Percentiles rank a stretch among this genome's conserved stretches.
These are phyloP conservation scores for Labroides dimidiatus DNA, from an alignment of 2,797 vertebrate species.

Conservation along the genomic window DNA sequence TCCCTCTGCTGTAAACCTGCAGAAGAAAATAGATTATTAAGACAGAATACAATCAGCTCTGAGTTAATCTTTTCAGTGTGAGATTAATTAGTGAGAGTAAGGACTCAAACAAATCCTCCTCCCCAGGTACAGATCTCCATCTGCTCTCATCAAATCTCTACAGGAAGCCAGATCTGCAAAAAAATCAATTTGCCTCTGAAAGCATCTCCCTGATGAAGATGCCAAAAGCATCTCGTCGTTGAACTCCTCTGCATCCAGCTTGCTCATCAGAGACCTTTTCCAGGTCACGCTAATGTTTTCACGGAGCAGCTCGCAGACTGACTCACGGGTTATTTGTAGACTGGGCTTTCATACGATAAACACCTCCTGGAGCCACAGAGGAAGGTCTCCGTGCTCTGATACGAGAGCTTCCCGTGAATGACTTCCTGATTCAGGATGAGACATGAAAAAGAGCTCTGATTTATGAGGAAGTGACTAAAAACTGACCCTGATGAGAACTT, in stretches of 20 bases:
- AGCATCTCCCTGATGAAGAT: conserved; percentile 25
- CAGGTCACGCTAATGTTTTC: conserved; percentile 67
- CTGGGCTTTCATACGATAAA: conserved; percentile 42
- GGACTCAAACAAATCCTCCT: conserved; percentile 9
- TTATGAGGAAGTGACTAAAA: conserved; percentile 14
- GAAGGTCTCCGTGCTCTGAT: conserved; percentile 15
- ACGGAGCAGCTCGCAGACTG: conserved; percentile 45
- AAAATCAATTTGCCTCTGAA: conserved; percentile 15
- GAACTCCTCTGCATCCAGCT: conserved; percentile 40
- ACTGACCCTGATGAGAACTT: conserved; percentile 1
- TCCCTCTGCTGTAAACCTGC: background rate
- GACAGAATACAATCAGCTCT: background rate
- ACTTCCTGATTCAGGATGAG: conserved; percentile 12
- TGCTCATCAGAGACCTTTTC: conserved; percentile 50
- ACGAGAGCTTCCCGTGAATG: conserved; percentile 21
- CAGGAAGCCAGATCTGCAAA: conserved; percentile 9
- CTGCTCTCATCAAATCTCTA: conserved; percentile 11
- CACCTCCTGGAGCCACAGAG: conserved; percentile 28
- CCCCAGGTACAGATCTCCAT: conserved; percentile 4
- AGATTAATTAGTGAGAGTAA: too few species aligned
- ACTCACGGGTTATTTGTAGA: conserved; percentile 60
- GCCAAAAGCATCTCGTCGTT: conserved; percentile 26
- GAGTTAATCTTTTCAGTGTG: background rate
- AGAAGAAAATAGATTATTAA: background rate
- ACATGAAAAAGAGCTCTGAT: conserved; percentile 24